phyloP scores from a whole-genome alignment of 1,140 invertebrate genomes.

The Heliconius himera region DNA sequence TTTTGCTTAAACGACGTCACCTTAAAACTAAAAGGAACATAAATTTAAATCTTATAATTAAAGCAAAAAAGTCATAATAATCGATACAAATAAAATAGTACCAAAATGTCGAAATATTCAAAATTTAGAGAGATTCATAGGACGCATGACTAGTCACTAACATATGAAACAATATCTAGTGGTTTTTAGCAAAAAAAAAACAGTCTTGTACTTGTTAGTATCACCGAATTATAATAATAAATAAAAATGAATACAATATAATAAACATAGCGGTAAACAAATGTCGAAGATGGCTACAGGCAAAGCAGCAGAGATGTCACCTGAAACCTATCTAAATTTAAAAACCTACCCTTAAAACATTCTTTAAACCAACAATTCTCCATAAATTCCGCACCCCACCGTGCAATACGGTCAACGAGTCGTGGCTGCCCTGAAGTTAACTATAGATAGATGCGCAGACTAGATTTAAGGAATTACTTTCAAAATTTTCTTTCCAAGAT shows the following conservation, averaged over 20 bases:
- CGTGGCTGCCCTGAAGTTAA: too few relatives aligned
- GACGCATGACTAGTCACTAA: conserved; percentile 32
- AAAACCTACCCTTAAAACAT: neutral
- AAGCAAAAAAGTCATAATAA: conserved; percentile 42
- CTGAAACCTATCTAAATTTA: neutral
- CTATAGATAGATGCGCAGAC: too few relatives aligned
- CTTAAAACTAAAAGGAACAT: conserved; percentile 64
- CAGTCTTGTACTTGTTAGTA: conserved; percentile 36
- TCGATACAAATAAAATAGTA: conserved; percentile 27
- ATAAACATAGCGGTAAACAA: neutral
- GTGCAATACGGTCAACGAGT: too few relatives aligned
- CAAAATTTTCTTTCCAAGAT: too few relatives aligned
- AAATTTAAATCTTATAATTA: conserved; percentile 55
- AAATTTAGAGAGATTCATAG: conserved; percentile 35
- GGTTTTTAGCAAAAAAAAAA: neutral
- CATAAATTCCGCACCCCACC: too few relatives aligned
- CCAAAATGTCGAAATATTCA: conserved; percentile 19
- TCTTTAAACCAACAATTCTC: neutral
- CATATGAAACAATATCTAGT: conserved; percentile 7
- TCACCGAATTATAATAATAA: conserved; percentile 17
- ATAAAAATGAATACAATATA: conserved; percentile 22
- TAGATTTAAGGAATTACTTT: too few relatives aligned
- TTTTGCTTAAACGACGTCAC: conserved; percentile 43
- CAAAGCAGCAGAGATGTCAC: neutral
- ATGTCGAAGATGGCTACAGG: neutral